phyloP scores from a whole-genome alignment of 1,140 invertebrate genomes.

The Danaus plexippus region DNA sequence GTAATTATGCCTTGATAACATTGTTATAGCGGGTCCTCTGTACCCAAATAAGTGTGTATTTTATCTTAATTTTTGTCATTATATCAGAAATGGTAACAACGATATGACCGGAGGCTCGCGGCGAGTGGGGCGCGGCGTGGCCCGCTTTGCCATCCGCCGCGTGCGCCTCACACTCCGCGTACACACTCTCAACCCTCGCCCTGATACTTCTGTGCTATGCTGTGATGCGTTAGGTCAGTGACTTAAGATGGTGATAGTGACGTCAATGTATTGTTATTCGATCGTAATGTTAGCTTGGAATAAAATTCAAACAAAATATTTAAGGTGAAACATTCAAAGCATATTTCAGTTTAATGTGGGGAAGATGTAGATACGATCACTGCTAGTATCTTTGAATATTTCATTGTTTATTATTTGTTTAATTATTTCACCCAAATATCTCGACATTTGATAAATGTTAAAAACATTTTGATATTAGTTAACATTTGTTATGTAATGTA shows the following conservation, averaged over 20 bases:
- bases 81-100: conserved; percentile 56
- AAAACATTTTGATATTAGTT: background rate
- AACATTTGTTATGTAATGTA: background rate
- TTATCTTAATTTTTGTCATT: background rate
- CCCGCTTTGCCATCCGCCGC: conserved; percentile 31
- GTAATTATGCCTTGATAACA: too few relatives aligned
- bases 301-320: too few relatives aligned
- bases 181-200: too few relatives aligned
- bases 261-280: background rate
- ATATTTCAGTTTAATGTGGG: too few relatives aligned
- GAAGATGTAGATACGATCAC: too few relatives aligned
- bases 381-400: too few relatives aligned
- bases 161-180: background rate
- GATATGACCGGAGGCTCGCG: conserved; percentile 51
- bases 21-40: too few relatives aligned
- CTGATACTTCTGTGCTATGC: too few relatives aligned
- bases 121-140: conserved; percentile 50
- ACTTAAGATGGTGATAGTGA: conserved; percentile 10
- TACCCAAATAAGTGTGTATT: background rate
- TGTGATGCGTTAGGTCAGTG: background rate
- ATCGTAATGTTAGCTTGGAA: background rate
- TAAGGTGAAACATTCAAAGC: too few relatives aligned
- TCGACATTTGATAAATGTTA: too few relatives aligned
- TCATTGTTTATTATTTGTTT: too few relatives aligned
- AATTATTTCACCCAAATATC: too few relatives aligned